Conservation (phyloP, 2,888 invertebrate genomes). For the Drosophila siamana region DNA sequence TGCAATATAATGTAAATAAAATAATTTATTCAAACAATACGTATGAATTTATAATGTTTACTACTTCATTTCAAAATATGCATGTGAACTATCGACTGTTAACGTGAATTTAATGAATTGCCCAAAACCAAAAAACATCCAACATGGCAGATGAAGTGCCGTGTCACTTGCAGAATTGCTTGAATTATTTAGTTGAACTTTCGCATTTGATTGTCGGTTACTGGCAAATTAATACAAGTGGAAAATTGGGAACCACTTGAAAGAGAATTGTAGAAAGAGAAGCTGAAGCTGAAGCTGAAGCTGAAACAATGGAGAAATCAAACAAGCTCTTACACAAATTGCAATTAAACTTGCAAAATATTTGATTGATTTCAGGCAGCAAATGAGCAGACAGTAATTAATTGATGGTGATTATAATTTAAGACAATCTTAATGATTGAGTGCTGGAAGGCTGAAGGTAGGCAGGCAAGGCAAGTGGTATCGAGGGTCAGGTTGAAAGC, state of each 20-base stretch:
- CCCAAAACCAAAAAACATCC: neutral
- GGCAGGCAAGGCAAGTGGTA: neutral
- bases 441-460: neutral
- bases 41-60: no score
- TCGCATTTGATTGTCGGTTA: no score
- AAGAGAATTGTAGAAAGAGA: no score
- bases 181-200: neutral
- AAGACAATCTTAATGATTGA: constrained; percentile 12
- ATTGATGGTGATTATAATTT: constrained; percentile 21
- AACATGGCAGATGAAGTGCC: neutral
- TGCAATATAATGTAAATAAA: neutral
- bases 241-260: no score
- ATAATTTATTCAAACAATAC: neutral
- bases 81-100: neutral
- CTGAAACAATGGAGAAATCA: neutral
- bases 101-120: neutral
- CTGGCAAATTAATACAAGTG: neutral
- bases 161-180: neutral
- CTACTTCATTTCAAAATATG: no score
- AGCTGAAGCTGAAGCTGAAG: no score
- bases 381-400: constrained; percentile 16
- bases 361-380: constrained; percentile 7
- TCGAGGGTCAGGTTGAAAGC: no score
- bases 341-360: neutral
- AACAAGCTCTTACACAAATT: neutral